A percentile compares a stretch with the other conserved stretches of the same genome.
These are phyloP conservation scores for Anthopleura sola DNA, from an alignment of 64 coral and sea anemone species.

Conservation along the genomic window DNA sequence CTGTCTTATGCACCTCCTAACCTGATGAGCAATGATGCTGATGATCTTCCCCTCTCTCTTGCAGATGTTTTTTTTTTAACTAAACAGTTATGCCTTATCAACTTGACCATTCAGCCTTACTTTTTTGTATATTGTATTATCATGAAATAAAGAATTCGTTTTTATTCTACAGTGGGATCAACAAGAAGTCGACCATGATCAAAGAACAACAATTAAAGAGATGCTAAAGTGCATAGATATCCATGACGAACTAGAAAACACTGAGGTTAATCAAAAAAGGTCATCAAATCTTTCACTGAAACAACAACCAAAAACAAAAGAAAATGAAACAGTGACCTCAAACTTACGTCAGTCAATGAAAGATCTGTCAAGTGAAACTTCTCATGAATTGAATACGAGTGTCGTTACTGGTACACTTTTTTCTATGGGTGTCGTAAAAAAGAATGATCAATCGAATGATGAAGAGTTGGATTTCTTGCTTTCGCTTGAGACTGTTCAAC, in stretches of 20 bases:
- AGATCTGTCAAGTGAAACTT: neutral
- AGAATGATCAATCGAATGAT: conserved; percentile 4
- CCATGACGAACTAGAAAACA: neutral
- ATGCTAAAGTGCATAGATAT: neutral
- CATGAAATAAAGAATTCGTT: neutral
- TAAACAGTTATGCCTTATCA: no score
- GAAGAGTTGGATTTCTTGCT: conserved; percentile 68
- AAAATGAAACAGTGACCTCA: neutral
- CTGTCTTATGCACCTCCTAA: no score
- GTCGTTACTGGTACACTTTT: neutral
- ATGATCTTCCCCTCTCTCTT: no score
- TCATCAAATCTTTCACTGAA: neutral
- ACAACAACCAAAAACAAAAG: neutral
- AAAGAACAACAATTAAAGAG: neutral
- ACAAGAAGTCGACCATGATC: neutral
- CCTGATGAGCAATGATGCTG: no score
- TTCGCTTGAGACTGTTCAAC: conserved; percentile 39
- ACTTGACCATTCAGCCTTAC: no score
- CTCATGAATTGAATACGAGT: neutral
- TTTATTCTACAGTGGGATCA: neutral
- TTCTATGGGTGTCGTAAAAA: neutral
- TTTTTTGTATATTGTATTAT: no score
- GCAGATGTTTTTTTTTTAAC: no score
- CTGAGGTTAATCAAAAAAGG: neutral
- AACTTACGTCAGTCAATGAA: neutral